Evolutionary conservation across 1,140 invertebrate genomes (phyloP).

Genomic region (Ditylenchus dipsaci): DNA sequence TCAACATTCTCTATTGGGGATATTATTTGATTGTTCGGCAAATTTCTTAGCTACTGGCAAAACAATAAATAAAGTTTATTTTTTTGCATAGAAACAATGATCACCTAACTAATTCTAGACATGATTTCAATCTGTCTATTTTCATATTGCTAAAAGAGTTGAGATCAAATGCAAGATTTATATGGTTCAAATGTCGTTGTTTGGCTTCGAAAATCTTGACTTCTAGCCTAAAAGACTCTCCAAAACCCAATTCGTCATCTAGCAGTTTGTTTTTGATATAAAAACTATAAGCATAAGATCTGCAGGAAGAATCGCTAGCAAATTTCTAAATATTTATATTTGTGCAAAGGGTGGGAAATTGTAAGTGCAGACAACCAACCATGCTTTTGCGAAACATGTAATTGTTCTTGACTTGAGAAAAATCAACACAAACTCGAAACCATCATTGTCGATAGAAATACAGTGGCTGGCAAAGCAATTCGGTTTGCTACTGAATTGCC

Average conservation of each 20-base stretch:
- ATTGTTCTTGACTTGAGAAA: not conserved
- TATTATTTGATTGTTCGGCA: constrained; percentile 17
- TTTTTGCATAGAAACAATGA: not conserved
- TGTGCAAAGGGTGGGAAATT: too few relatives aligned
- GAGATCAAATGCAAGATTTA: not conserved
- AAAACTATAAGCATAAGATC: not conserved
- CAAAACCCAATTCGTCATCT: not conserved
- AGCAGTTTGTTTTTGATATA: not conserved
- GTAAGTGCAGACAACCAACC: not conserved
- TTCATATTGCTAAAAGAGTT: not conserved
- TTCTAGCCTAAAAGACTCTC: not conserved
- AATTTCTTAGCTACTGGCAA: not conserved
- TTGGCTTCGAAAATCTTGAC: not conserved
- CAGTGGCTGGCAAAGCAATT: not conserved
- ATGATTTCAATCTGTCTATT: not conserved
- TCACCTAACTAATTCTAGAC: not conserved
- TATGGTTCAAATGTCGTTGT: not conserved
- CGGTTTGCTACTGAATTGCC: not conserved
- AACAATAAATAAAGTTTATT: not conserved
- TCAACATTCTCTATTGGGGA: constrained; percentile 20
- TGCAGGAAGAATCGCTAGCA: not conserved
- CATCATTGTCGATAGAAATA: not conserved
- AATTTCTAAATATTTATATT: not conserved
- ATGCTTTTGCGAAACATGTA: not conserved
- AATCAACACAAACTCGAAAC: not conserved